Evolutionary conservation across 2,888 invertebrate species (phyloP).

Genomic region (Apeira syringaria): DNA sequence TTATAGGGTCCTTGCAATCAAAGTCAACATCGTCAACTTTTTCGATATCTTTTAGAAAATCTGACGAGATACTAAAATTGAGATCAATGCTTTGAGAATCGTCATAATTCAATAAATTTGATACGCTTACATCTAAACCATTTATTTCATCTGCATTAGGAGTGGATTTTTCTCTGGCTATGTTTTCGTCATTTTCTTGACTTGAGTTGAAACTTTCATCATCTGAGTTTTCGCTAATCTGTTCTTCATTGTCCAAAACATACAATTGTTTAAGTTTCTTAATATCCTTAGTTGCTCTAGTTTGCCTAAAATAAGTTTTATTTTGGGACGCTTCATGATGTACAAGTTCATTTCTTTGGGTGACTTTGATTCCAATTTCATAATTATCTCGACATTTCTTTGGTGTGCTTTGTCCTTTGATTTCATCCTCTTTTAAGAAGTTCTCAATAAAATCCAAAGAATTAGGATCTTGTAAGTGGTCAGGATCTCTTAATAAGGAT

Average conservation of each 20-base stretch:
- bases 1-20: no score
- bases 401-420: background rate
- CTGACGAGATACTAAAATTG: constrained; percentile 15
- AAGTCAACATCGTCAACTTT: background rate
- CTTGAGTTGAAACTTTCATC: constrained; percentile 6
- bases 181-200: background rate
- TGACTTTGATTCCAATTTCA: background rate
- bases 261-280: constrained; percentile 3
- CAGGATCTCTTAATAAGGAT: constrained; percentile 26
- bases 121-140: constrained; percentile 19
- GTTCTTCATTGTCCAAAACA: background rate
- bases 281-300: constrained; percentile 4
- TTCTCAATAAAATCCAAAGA: constrained; percentile 46
- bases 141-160: constrained; percentile 1
- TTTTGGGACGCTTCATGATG: no score
- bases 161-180: background rate
- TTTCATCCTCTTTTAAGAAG: constrained; percentile 36
- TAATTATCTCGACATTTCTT: constrained; percentile 6
- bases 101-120: constrained; percentile 14
- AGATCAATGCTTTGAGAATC: constrained; percentile 13
- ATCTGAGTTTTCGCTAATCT: background rate
- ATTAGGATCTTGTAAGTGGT: constrained; percentile 23
- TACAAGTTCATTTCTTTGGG: no score
- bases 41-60: constrained; percentile 4
- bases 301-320: background rate